phyloP scores from a whole-genome alignment of 2,797 vertebrate genomes.

The Carduelis carduelis region DNA sequence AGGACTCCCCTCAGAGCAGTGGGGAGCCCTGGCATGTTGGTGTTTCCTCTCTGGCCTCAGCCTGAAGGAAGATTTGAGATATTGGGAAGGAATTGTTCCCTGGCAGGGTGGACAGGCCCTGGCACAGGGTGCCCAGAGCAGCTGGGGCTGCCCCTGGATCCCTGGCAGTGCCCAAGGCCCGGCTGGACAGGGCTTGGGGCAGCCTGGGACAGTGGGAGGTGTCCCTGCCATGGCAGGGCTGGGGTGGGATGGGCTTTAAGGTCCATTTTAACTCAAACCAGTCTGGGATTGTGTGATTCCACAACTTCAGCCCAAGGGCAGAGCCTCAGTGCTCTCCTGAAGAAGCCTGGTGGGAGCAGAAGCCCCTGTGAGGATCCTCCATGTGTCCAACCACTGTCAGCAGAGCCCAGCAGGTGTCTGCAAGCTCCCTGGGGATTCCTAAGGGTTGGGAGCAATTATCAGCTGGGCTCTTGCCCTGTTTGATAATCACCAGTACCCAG shows the following conservation, averaged over 20 bases:
- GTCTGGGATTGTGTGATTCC: not conserved
- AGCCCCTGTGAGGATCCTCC: not conserved
- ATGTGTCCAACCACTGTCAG: accelerated
- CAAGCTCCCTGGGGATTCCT: not conserved
- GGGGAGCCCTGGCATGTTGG: accelerated
- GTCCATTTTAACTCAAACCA: not conserved
- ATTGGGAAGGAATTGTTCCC: not conserved
- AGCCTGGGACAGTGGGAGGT: not conserved
- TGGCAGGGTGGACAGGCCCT: accelerated
- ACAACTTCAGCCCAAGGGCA: not conserved
- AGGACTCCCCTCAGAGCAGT: not conserved
- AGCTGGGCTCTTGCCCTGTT: not conserved
- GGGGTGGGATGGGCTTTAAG: accelerated
- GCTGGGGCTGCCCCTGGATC: not conserved
- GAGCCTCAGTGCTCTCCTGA: accelerated
- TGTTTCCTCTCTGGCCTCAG: not conserved
- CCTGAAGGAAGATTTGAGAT: not conserved
- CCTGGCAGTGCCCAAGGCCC: not conserved
- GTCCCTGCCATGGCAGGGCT: not conserved
- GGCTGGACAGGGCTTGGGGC: not conserved
- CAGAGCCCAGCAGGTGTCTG: not conserved
- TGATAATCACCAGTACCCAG: not conserved
- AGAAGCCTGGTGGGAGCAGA: not conserved
- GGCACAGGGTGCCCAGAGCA: not conserved
- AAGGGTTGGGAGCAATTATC: not conserved